Evolutionary conservation across 2,797 vertebrate species (phyloP).

Genomic region (Oreonectes daqikongensis): DNA sequence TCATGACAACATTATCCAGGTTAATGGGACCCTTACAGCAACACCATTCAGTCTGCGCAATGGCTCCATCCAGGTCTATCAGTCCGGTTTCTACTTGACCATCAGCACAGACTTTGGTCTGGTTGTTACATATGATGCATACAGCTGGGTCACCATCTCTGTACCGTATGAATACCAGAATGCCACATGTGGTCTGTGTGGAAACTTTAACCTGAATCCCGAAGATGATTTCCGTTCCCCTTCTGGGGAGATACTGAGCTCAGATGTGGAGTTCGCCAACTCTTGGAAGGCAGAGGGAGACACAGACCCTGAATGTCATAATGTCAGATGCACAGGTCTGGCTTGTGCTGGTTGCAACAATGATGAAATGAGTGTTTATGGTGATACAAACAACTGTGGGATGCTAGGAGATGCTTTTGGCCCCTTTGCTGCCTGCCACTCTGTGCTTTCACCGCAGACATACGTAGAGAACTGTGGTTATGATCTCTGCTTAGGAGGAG

Average conservation of each 20-base stretch:
- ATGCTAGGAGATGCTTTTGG: slow-evolving; percentile 62
- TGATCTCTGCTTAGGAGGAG: slow-evolving; percentile 68
- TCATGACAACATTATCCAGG: slow-evolving; percentile 55
- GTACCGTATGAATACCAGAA: slow-evolving; percentile 65
- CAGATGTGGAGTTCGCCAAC: slow-evolving; percentile 65
- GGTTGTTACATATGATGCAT: slow-evolving; percentile 67
- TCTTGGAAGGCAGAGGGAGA: slow-evolving; percentile 63
- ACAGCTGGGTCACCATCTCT: slow-evolving; percentile 60
- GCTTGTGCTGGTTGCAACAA: slow-evolving; percentile 52
- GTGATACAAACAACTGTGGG: slow-evolving; percentile 59
- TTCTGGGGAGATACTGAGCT: slow-evolving; percentile 51
- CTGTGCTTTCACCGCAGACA: slow-evolving; percentile 31
- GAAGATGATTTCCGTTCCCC: slow-evolving; percentile 69
- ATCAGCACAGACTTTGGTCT: slow-evolving; percentile 70
- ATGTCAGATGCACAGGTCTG: slow-evolving; percentile 47
- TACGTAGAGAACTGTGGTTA: slow-evolving; percentile 68
- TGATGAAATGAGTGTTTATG: slow-evolving; percentile 50
- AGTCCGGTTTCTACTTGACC: slow-evolving; percentile 65
- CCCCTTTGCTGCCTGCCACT: slow-evolving; percentile 68
- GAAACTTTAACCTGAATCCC: slow-evolving; percentile 63
- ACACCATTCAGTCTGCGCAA: slow-evolving; percentile 65
- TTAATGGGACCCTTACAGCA: slow-evolving; percentile 63
- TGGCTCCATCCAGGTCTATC: slow-evolving; percentile 62
- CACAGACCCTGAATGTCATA: slow-evolving; percentile 56
- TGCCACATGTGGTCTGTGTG: slow-evolving; percentile 72